Base-by-base conservation (phyloP, 2,888 invertebrate genomes). In the Pyralis farinalis region DNA sequence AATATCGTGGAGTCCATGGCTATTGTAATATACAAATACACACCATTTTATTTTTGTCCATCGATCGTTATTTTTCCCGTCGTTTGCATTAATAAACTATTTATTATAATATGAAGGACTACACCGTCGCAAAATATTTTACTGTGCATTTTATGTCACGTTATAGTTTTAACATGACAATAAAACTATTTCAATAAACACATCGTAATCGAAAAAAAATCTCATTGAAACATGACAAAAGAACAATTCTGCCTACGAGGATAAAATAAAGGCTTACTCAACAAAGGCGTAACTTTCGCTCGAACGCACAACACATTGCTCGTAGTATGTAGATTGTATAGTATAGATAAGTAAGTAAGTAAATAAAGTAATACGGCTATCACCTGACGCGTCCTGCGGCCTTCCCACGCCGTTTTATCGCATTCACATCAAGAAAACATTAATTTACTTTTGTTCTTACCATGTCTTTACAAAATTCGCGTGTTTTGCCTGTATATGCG, bases 401-500 rank as follows among this genome's bases (percentile, higher is more conserved):
- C 57, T 76, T 85, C 85, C 73, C 84, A 80, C 82, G 73, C 71
- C 60, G n/a, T 25, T 67, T 62, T 55, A 62, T 49, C 64, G 56
- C 59, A 61, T 63, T 51, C 55, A 62, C 63, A 64, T 57, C 56
- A 45, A 44, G 58, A 60, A 58, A 66, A 59, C 67, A 67, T 61
- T 82, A 82, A 83, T 83, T 83, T 79, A 65, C 76, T 76, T 76
- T 83, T 82, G 77, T 83, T 79, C 75, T 69, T 71, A 71, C 59
- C 21, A 21, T 82, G 77, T 83, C 78, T 75, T 69, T 71, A 16
- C 16, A 16, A 4, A 16, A 16, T 16, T 16, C 16, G 4, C 3
- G 4, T 16, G 16, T 16, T 16, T 16, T 16, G 16, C 4, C 16
- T 16, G 3, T 16, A 16, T 16, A 4, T 16, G 4, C 16, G 16